Evolutionary conservation across 64 coral and sea anemone species (phyloP), one percentile per base, ranked within the genome.

Genomic region (Dendronephthya gigantea): DNA sequence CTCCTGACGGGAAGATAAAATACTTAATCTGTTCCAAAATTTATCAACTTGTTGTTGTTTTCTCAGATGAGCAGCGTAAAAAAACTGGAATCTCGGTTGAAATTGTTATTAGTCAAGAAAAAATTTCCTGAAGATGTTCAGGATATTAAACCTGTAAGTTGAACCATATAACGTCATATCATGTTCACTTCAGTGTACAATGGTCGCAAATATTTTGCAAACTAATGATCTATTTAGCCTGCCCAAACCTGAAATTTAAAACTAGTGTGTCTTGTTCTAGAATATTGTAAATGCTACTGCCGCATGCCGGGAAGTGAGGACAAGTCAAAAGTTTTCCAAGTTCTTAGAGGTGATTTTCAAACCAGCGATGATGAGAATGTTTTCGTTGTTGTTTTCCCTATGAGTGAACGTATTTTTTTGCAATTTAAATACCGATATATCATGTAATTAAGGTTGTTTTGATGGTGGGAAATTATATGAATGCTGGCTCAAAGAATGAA

Each of bases 401-500:
- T 62, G 25, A 62, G 25, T 5, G 7, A 23, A 62, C 25, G n/a
- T n/a, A n/a, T n/a, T n/a, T n/a, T n/a, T n/a, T 19, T 27, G 19
- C 25, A 27, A 22, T 62, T 16, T 23, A 62, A 36, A 29, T 34
- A 36, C 10, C 29, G 9, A 4, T 79, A 11, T 45, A 45, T 45
- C 4, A 4, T 45, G 11, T 45, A 45, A 45, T 34, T 84, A 83
- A 97, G 92, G 89, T 97, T 38, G 86, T 97, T 13, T 86, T 97
- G 19, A 81, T 97, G 36, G 88, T 93, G 86, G 94, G 94, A 32
- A 97, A 97, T 62, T 97, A 97, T 84, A 97, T 97, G 94, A 97
- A 97, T 66, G 82, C 94, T 89, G 94, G 94, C n/a, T 97, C 94
- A 74, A 83, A 91, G 35, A 97, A 97, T 82, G 94, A 97, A 40